Conservation (phyloP, 2,888 invertebrate genomes). For the Oligia latruncula region DNA sequence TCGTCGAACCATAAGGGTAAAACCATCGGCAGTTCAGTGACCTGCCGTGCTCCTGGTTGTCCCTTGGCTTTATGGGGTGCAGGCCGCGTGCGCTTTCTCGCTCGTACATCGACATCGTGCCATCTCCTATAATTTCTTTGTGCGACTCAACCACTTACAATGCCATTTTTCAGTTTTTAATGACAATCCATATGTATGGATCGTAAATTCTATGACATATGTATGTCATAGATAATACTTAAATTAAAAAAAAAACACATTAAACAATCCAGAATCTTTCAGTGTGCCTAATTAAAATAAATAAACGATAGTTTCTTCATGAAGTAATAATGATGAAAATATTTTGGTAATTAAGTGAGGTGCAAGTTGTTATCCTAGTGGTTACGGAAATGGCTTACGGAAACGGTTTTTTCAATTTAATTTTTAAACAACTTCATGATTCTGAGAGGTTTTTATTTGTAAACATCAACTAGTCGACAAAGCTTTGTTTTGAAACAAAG, state of each 20-base stretch:
- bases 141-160: slow-evolving; percentile 52
- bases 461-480: slow-evolving; percentile 80
- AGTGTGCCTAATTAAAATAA: not conserved
- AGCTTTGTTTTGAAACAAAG: slow-evolving; percentile 81
- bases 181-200: not conserved
- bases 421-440: slow-evolving; percentile 72
- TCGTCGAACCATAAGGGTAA: slow-evolving; percentile 75
- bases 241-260: not conserved
- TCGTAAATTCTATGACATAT: too few relatives aligned
- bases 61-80: slow-evolving; percentile 87
- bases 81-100: slow-evolving; percentile 79
- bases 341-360: slow-evolving; percentile 6
- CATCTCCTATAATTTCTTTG: slow-evolving; percentile 77
- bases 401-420: slow-evolving; percentile 69
- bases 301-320: not conserved
- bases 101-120: slow-evolving; percentile 72
- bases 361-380: slow-evolving; percentile 27
- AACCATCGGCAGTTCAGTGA: slow-evolving; percentile 84
- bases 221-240: not conserved
- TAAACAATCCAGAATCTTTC: not conserved
- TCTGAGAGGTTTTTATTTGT: slow-evolving; percentile 76
- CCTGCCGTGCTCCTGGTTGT: slow-evolving; percentile 79
- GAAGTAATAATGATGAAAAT: not conserved
- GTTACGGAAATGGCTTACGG: slow-evolving; percentile 70
- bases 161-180: not conserved